Evolutionary conservation across 1,140 invertebrate species (phyloP), one percentile per base, ranked within the genome.

Genomic region (Pseudoatta argentina): DNA sequence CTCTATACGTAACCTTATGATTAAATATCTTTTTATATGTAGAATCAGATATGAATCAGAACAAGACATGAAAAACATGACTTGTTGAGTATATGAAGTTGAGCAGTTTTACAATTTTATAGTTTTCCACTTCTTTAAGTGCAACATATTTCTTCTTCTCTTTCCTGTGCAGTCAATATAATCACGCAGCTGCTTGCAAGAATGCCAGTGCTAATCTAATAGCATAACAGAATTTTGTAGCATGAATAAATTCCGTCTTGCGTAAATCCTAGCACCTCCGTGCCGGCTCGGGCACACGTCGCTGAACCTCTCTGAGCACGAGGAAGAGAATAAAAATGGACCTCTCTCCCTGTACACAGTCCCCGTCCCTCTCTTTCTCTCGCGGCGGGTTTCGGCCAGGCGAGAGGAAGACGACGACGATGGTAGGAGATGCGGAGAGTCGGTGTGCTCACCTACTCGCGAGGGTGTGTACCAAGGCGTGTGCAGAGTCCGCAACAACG

Each of bases 381-480:
- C 30, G 30, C 63, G 24, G 34, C 34, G n/a, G 63, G 72, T 83
- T 85, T 71, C 55, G 79, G 59, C 44, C 51, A n/a, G 48, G 57
- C 57, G 44, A 66, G 77, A 69, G 72, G 63, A 81, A 83, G 76
- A 85, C 59, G 27, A 85, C 44, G 87, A 86, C 66, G 66, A 69
- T 64, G 67, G 69, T 75, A 55, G 66, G 57, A 73, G 86, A 88
- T 30, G 66, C 18, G 48, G 69, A 81, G 69, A 73, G 86, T 27
- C 79, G 81, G 82, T 89, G 86, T 89, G 89, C 83, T 91, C 89
- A 90, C 83, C 87, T 91, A 91, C 89, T 91, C 91, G 92, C 91
- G 91, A 92, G 92, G 92, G 92, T 92, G 92, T 92, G 92, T 93
- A 92, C 90, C 91, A 92, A 92, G 92, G 92, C 92, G 91, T 93